Percentiles rank a stretch among this genome's conserved stretches.
Evolutionary conservation across 2,113 vertebrate genomes (phyloP).

Genomic region (Hippocampus abdominalis): DNA sequence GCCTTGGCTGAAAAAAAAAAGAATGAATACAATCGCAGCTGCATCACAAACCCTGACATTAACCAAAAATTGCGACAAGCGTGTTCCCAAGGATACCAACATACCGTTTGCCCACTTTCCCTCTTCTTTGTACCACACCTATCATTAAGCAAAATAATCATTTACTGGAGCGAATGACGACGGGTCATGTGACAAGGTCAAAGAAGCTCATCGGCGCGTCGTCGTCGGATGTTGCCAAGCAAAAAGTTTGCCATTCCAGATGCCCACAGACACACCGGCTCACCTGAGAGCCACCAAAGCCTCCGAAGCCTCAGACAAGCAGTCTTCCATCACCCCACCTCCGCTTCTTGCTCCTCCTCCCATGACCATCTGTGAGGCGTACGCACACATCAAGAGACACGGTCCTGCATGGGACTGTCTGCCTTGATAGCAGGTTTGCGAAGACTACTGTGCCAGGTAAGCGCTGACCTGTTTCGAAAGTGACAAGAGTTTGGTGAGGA

Average conservation of each 20-base stretch:
- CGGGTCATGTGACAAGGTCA: slow-evolving; percentile 50
- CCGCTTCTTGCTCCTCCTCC: slow-evolving; percentile 53
- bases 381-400: slow-evolving; percentile 4
- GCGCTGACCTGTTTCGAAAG: slow-evolving; percentile 1
- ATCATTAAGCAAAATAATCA: slow-evolving; percentile 46
- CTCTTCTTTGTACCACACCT: not conserved
- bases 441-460: not conserved
- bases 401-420: not conserved
- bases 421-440: not conserved
- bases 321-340: slow-evolving; percentile 64
- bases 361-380: slow-evolving; percentile 67
- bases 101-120: not conserved
- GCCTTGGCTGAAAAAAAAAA: not conserved
- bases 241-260: slow-evolving; percentile 57
- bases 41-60: slow-evolving; percentile 11
- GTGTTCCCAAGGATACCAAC: not conserved
- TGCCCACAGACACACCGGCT: slow-evolving; percentile 66
- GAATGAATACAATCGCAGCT: not conserved
- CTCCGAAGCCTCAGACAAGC: slow-evolving; percentile 65
- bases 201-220: slow-evolving; percentile 27
- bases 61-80: not conserved
- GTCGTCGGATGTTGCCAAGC: slow-evolving; percentile 28
- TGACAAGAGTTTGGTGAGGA: not conserved
- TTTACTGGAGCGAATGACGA: slow-evolving; percentile 8
- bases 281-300: slow-evolving; percentile 60